These are phyloP conservation scores for Leucozona laternaria DNA, from an alignment of 2,888 invertebrate genomes.

Conservation along the genomic window DNA sequence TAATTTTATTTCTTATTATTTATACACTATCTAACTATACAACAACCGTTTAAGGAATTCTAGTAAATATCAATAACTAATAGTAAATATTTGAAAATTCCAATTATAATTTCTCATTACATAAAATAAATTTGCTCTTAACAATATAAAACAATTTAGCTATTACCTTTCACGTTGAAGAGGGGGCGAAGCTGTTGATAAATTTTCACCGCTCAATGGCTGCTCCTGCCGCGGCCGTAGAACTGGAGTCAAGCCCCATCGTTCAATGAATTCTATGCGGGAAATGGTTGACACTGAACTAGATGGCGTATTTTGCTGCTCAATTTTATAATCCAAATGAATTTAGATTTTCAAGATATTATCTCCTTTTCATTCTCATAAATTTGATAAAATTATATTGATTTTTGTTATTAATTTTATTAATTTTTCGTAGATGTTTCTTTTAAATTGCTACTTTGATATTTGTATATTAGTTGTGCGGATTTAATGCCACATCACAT, in stretches of 20 bases:
- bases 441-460: not conserved
- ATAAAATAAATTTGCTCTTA: not conserved
- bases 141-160: not conserved
- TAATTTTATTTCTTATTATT: no score
- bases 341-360: constrained; percentile 63
- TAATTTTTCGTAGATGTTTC: not conserved
- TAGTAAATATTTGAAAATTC: no score
- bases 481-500: constrained; percentile 7
- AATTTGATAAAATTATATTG: constrained; percentile 40
- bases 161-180: constrained; percentile 84
- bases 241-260: constrained; percentile 99
- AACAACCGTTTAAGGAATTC: no score
- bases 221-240: constrained; percentile 98
- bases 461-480: constrained; percentile 1
- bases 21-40: no score
- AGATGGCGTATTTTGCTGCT: constrained; percentile 80
- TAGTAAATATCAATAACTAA: no score
- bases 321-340: constrained; percentile 68
- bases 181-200: constrained; percentile 84
- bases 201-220: constrained; percentile 88
- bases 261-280: constrained; percentile 98
- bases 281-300: constrained; percentile 89
- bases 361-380: constrained; percentile 68
- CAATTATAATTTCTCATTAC: no score
- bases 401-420: constrained; percentile 15